Evolutionary conservation across 2,797 vertebrate species (phyloP).

Genomic region (Hirundo rustica): DNA sequence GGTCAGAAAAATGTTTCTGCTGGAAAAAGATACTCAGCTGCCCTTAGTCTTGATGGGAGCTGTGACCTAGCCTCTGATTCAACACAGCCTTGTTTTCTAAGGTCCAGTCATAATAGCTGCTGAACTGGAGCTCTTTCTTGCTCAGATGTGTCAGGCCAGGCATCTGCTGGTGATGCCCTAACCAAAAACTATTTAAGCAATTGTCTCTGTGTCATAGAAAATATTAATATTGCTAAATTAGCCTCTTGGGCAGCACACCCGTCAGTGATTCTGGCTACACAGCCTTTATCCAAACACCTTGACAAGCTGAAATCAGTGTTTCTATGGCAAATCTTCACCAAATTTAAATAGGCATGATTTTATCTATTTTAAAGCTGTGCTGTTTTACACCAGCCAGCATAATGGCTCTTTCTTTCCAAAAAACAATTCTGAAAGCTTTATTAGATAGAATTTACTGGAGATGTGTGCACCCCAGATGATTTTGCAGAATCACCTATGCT

Average conservation of each 20-base stretch:
- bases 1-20: not conserved
- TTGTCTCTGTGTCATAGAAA: not conserved
- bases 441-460: not conserved
- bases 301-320: not conserved
- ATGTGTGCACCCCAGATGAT: not conserved
- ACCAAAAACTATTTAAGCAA: not conserved
- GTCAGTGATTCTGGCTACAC: not conserved
- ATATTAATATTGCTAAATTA: not conserved
- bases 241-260: accelerated
- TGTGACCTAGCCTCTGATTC: not conserved
- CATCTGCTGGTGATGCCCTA: not conserved
- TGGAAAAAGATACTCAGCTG: not conserved
- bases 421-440: not conserved
- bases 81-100: not conserved
- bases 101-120: not conserved
- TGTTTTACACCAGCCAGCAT: not conserved
- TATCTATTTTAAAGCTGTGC: not conserved
- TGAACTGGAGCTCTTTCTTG: not conserved
- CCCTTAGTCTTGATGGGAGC: not conserved
- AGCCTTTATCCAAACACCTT: not conserved
- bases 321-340: not conserved
- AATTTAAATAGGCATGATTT: not conserved
- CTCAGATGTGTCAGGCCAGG: not conserved
- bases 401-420: not conserved
- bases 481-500: not conserved